phyloP scores from a whole-genome alignment of 2,797 vertebrate genomes.

The Cyclopterus lumpus region DNA sequence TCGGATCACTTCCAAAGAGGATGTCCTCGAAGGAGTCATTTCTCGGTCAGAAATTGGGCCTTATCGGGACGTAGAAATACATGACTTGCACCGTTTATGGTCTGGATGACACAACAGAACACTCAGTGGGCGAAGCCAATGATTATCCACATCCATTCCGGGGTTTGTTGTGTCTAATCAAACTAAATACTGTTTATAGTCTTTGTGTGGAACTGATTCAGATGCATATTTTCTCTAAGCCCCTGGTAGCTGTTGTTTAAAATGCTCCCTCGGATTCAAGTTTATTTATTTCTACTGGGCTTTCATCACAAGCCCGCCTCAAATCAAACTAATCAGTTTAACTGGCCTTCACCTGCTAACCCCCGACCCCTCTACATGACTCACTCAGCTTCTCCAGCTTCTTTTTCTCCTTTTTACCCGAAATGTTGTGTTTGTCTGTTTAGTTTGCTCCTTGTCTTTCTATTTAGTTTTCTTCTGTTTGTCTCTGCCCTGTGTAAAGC shows the following conservation, averaged over 20 bases:
- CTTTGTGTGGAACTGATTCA: conserved; percentile 42
- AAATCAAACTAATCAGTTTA: conserved; percentile 55
- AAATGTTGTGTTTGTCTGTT: too few relatives aligned
- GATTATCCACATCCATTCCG: conserved; percentile 31
- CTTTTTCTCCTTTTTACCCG: too few relatives aligned
- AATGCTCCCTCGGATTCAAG: conserved; percentile 26
- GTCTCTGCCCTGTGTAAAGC: too few relatives aligned
- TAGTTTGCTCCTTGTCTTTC: too few relatives aligned
- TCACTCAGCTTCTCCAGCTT: too few relatives aligned
- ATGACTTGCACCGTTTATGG: conserved; percentile 20
- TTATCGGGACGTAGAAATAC: conserved; percentile 45
- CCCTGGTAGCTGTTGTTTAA: conserved; percentile 27
- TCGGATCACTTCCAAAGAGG: conserved; percentile 31
- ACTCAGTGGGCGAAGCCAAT: conserved; percentile 30
- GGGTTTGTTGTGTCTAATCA: conserved; percentile 46
- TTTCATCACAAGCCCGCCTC: conserved; percentile 34
- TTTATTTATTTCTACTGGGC: conserved; percentile 55
- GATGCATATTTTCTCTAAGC: conserved; percentile 47
- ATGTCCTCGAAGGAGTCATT: conserved; percentile 5
- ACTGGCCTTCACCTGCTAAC: too few relatives aligned
- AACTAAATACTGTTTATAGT: conserved; percentile 48
- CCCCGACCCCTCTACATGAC: too few relatives aligned
- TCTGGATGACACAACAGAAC: conserved; percentile 43
- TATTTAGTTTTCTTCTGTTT: too few relatives aligned
- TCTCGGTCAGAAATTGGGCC: not conserved